phyloP scores from a whole-genome alignment of 37 sponge, comb jelly and placozoan species.

The Chondrilla cf. caribensis region DNA sequence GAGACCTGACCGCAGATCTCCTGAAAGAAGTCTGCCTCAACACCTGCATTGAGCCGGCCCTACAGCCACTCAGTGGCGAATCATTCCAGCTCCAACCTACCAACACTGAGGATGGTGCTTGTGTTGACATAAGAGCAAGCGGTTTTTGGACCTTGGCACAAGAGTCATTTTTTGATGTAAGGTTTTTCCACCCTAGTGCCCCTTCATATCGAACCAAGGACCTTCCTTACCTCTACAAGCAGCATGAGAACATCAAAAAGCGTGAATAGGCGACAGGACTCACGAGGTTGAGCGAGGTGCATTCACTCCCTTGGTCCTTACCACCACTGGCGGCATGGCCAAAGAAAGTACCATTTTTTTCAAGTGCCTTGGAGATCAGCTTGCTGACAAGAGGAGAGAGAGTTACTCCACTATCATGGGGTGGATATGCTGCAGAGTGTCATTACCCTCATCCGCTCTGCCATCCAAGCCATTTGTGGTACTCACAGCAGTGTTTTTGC shows the following conservation, averaged over 20 bases:
- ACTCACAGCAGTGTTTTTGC: background rate
- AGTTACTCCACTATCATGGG: background rate
- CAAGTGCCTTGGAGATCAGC: background rate
- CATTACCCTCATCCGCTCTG: background rate
- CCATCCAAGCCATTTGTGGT: background rate
- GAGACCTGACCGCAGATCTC: no score
- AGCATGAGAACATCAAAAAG: background rate
- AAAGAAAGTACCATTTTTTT: background rate
- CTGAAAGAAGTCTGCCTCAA: no score
- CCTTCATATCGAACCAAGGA: background rate
- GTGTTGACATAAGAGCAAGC: background rate
- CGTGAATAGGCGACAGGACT: background rate
- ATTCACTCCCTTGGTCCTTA: background rate
- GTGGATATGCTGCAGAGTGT: background rate
- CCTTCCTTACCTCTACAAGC: background rate
- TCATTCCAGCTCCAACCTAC: no score
- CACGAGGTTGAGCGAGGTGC: background rate
- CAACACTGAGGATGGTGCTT: background rate
- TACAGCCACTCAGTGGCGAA: no score
- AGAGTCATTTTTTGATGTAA: background rate
- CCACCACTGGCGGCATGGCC: background rate
- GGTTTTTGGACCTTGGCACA: slow-evolving; percentile 4
- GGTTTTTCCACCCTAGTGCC: slow-evolving; percentile 1
- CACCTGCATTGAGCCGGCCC: no score
- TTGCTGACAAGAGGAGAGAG: background rate